A percentile compares a stretch with the other conserved stretches of the same genome.
These are phyloP conservation scores for Drosophila koepferae DNA, from an alignment of 2,888 invertebrate species.

Conservation along the genomic window DNA sequence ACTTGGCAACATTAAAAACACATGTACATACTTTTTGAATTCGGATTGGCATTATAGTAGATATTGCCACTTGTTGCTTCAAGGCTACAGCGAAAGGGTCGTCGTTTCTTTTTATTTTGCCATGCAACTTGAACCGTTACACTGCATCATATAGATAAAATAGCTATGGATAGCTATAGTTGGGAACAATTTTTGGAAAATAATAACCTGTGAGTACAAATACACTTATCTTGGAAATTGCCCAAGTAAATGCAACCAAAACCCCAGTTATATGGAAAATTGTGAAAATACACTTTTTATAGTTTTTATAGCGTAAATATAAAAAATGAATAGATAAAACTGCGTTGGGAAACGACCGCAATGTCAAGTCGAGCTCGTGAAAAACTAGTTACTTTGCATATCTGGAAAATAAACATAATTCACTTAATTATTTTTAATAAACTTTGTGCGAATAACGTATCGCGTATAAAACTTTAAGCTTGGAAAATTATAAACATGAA, in stretches of 20 bases:
- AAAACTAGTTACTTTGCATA: slow-evolving; percentile 29
- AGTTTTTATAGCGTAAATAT: not conserved
- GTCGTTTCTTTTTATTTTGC: not conserved
- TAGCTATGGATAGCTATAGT: slow-evolving; percentile 48
- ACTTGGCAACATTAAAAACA: not conserved
- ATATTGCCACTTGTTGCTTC: slow-evolving; percentile 32
- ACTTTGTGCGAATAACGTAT: slow-evolving; percentile 3
- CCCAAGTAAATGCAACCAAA: not conserved
- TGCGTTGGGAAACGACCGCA: slow-evolving; percentile 5
- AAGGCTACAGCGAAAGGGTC: not conserved
- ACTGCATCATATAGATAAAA: not conserved
- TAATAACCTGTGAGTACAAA: slow-evolving; percentile 68
- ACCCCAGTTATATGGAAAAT: not conserved
- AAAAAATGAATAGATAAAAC: not conserved
- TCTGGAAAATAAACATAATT: slow-evolving; percentile 19
- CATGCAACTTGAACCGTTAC: not conserved
- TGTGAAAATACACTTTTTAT: not conserved
- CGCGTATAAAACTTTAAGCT: slow-evolving; percentile 4
- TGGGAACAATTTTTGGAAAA: slow-evolving; percentile 71
- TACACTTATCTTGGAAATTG: not conserved
- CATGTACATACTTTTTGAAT: not conserved
- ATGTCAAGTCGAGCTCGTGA: not conserved
- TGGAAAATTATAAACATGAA: slow-evolving; percentile 31
- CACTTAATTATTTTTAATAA: not conserved
- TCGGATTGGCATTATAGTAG: not conserved